These are phyloP conservation scores for Porites lobata DNA, from an alignment of 92 coral and sea anemone genomes.

Conservation along the genomic window DNA sequence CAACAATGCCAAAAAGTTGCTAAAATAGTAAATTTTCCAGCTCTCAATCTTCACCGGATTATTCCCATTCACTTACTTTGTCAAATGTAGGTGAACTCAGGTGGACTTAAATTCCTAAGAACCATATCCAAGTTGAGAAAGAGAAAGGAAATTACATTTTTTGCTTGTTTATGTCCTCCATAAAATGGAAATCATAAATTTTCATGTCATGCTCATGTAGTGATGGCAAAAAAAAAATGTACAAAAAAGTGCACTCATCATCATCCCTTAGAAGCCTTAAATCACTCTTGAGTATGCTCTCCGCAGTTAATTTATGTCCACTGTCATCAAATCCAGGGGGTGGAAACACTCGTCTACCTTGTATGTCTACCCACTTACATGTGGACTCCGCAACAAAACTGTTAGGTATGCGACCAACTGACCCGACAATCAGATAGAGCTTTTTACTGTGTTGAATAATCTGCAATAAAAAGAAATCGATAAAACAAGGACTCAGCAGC, in stretches of 20 bases:
- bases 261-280: conserved; percentile 93
- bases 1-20: too few relatives aligned
- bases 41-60: too few relatives aligned
- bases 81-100: too few relatives aligned
- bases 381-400: conserved; percentile 92
- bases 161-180: too few relatives aligned
- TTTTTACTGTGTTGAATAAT: conserved; percentile 77
- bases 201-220: too few relatives aligned
- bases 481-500: neutral
- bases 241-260: conserved; percentile 63
- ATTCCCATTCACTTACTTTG: too few relatives aligned
- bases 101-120: too few relatives aligned
- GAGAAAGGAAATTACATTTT: too few relatives aligned
- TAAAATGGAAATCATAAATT: too few relatives aligned
- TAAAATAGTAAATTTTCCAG: too few relatives aligned
- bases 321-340: conserved; percentile 90
- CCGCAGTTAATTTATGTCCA: conserved; percentile 75
- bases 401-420: conserved; percentile 94
- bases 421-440: conserved; percentile 83
- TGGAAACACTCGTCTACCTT: conserved; percentile 80
- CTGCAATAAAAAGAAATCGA: conserved; percentile 25
- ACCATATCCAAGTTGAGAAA: too few relatives aligned
- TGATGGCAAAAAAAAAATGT: too few relatives aligned
- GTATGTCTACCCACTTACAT: conserved; percentile 94
- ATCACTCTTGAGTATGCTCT: conserved; percentile 91